phyloP scores from a whole-genome alignment of 2,888 invertebrate species.

The Allygus modestus region DNA sequence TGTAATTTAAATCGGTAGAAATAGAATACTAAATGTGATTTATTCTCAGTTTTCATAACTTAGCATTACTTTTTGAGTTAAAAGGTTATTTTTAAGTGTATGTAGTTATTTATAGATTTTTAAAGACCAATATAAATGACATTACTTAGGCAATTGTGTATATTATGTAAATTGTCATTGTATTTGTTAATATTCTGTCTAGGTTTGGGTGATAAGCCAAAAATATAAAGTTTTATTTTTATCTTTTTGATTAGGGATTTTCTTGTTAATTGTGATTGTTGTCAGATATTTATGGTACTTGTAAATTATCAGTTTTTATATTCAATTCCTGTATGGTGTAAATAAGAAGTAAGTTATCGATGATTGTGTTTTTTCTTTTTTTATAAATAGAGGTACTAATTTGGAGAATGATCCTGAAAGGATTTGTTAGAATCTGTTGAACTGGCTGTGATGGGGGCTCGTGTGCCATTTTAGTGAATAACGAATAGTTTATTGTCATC shows the following conservation, averaged over 20 bases:
- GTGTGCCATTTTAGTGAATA: slow-evolving; percentile 32
- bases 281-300: not conserved
- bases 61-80: too few relatives aligned
- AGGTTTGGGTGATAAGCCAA: not conserved
- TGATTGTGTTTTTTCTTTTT: not conserved
- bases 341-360: not conserved
- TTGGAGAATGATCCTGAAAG: slow-evolving; percentile 34
- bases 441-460: slow-evolving; percentile 26
- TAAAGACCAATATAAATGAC: slow-evolving; percentile 28
- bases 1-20: too few relatives aligned
- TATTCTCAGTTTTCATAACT: too few relatives aligned
- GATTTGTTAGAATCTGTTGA: not conserved
- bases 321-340: not conserved
- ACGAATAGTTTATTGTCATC: not conserved
- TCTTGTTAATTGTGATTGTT: not conserved
- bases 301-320: not conserved
- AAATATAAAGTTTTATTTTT: not conserved
- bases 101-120: not conserved
- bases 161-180: not conserved
- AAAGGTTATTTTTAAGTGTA: not conserved
- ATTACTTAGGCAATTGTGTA: not conserved
- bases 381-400: not conserved
- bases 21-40: too few relatives aligned
- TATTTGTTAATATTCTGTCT: not conserved
- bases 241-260: not conserved